Evolutionary conservation across 2,113 vertebrate genomes (phyloP), one percentile per base, ranked within the genome.

Genomic region (Pelusios castaneus): DNA sequence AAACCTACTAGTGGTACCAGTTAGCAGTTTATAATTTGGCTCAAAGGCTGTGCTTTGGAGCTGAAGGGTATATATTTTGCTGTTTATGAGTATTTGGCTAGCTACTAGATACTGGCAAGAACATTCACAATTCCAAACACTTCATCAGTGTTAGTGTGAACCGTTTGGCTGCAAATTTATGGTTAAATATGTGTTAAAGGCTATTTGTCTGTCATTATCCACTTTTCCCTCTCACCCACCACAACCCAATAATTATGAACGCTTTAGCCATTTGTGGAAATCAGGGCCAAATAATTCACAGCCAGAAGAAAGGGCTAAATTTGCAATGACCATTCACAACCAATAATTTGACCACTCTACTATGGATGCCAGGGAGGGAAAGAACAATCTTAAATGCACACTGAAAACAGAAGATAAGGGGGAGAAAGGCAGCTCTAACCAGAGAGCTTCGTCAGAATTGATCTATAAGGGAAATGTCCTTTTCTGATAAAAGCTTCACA

Each of bases 171-270:
- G 29, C 49, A 41, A 49, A 63, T 63, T 38, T 31, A 56, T 38
- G 19, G 73, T 0, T 0, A 45, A 76, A 45, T 43, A 75, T 76
- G 25, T 76, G 24, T 6, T 9, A 47, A 80, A 2, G n/a, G 2
- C 31, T 41, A 27, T 5, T 43, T 11, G n/a, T 70, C 43, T 11
- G n/a, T 13, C 81, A 49, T 67, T 54, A 7, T 6, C 29, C 10
- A 16, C 17, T 19, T 51, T n/a, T 31, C 31, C 76, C 70, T 2
- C 25, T 2, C 0, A 76, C 14, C 84, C 9, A 1, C n/a, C 0
- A 0, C 27, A 25, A 10, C 56, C 8, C 14, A 1, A 0, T 9
- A 73, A 24, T 67, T 52, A 6, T 19, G 5, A 54, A 51, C 17
- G 1, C 0, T 17, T n/a, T 34, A 77, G 17, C 63, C 47, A 45